Base-by-base conservation (phyloP, 2,888 invertebrate genomes). In the Pammene aurita region DNA sequence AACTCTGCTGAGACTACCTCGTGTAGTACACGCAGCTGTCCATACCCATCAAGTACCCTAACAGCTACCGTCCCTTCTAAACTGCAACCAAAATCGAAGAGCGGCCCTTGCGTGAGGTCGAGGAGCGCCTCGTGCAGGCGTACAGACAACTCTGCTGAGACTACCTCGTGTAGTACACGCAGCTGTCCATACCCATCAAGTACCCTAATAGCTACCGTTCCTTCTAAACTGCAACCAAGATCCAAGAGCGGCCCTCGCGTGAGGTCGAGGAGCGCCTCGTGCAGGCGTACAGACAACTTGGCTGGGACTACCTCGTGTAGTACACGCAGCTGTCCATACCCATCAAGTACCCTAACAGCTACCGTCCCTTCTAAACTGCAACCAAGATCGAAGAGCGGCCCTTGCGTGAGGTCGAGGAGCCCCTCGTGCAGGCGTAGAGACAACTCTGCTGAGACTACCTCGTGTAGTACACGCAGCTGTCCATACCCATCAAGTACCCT, bases 381-480 rank as follows among this genome's bases (percentile, higher is more conserved):
- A n/a, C 7, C 35, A 35, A 35, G 35, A 35, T 35, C 35, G 5
- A 35, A 7, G 7, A 35, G 7, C 35, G 4, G n/a, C n/a, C n/a
- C n/a, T n/a, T n/a, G n/a, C n/a, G n/a, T n/a, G n/a, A n/a, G n/a
- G n/a, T n/a, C n/a, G n/a, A n/a, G n/a, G n/a, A n/a, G n/a, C n/a
- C n/a, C n/a, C n/a, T n/a, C n/a, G n/a, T n/a, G n/a, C n/a, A n/a
- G n/a, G n/a, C n/a, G n/a, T n/a, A n/a, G n/a, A n/a, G n/a, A n/a
- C n/a, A n/a, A n/a, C n/a, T n/a, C n/a, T 93, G 94, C 66, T 97
- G 97, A 97, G 78, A 86, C 0, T 95, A 96, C 86, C 91, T 95
- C 73, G 94, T 93, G n/a, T 1, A 82, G 1, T 89, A 94, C 80
- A 86, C 95, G 55, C 86, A 87, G 48, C 92, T 93, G 74, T 92